Percentiles rank a stretch among this genome's conserved stretches.
phyloP scores from a whole-genome alignment of 2,888 invertebrate species.

The Tanypteryx hageni region DNA sequence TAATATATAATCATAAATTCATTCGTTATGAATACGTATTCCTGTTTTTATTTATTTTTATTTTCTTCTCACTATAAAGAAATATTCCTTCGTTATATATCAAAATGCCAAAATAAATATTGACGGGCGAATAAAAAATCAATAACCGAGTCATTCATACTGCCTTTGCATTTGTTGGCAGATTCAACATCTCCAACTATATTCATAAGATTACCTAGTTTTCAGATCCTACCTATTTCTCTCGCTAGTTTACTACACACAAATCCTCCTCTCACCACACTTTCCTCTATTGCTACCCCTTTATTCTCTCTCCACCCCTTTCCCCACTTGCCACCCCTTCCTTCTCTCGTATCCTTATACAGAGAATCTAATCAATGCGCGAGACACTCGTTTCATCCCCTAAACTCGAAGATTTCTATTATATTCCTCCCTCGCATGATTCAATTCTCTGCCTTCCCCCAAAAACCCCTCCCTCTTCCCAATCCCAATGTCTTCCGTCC shows the following conservation, averaged over 20 bases:
- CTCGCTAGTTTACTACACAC: neutral
- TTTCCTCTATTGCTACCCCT: neutral
- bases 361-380: neutral
- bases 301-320: neutral
- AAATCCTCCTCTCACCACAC: neutral
- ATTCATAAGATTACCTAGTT: too few relatives aligned
- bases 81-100: too few relatives aligned
- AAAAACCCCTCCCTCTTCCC: neutral
- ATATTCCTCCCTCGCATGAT: neutral
- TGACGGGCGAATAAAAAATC: too few relatives aligned
- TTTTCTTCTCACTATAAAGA: too few relatives aligned
- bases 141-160: too few relatives aligned
- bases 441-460: neutral
- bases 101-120: too few relatives aligned
- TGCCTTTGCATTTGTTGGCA: too few relatives aligned
- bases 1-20: too few relatives aligned
- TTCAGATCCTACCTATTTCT: too few relatives aligned
- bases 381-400: neutral
- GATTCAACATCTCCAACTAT: too few relatives aligned
- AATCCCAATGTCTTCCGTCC: neutral
- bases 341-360: neutral
- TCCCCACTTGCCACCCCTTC: neutral
- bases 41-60: too few relatives aligned
- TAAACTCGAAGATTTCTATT: constrained; percentile 4
- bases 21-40: too few relatives aligned